Percentiles rank a stretch among this genome's conserved stretches.
phyloP scores from a whole-genome alignment of 2,888 invertebrate genomes.

The Brassicogethes aeneus region DNA sequence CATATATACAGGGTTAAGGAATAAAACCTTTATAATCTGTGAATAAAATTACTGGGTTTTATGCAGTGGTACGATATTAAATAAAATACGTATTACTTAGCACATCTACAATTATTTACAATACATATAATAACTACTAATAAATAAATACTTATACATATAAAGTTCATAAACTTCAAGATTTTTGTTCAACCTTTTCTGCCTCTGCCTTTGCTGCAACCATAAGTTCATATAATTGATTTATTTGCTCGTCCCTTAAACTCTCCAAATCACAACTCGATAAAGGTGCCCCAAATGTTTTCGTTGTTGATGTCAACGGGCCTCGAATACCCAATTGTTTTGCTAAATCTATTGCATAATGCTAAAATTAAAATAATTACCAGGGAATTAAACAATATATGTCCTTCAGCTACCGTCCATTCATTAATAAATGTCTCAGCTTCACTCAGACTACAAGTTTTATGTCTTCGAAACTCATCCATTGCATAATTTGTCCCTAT shows the following conservation, averaged over 20 bases:
- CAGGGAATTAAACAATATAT: conserved; percentile 3
- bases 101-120: too few relatives aligned
- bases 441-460: conserved; percentile 59
- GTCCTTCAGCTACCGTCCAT: conserved; percentile 64
- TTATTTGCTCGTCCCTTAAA: conserved; percentile 74
- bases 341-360: conserved; percentile 65
- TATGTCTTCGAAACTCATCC: conserved; percentile 76
- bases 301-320: conserved; percentile 45
- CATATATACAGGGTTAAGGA: too few relatives aligned
- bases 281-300: conserved; percentile 55
- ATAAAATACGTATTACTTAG: too few relatives aligned
- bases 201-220: conserved; percentile 48
- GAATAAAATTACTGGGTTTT: too few relatives aligned
- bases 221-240: conserved; percentile 77
- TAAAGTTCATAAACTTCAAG: conserved; percentile 1
- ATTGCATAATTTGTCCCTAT: conserved; percentile 52
- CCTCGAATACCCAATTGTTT: conserved; percentile 52
- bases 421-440: conserved; percentile 72
- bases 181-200: conserved; percentile 5
- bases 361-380: conserved; percentile 43
- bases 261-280: conserved; percentile 54
- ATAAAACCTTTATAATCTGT: too few relatives aligned
- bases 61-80: too few relatives aligned
- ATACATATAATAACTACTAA: too few relatives aligned
- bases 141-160: too few relatives aligned